Evolutionary conservation across 2,888 invertebrate species (phyloP), one percentile per base, ranked within the genome.

Genomic region (Drosophila prolongata): DNA sequence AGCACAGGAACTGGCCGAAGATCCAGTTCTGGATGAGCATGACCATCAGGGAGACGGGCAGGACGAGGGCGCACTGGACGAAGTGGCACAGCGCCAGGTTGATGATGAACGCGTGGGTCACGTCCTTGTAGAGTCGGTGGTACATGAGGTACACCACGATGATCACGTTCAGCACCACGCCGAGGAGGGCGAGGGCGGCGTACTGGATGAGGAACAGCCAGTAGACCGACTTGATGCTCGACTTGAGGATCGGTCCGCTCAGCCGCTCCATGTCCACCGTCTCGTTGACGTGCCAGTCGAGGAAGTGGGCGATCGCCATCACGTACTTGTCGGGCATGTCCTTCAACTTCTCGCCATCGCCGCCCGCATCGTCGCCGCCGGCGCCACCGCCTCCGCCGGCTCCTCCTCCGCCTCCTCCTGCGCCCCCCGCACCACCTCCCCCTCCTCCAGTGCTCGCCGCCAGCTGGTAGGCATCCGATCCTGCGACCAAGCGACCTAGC

Each of bases 11-110:
- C 79, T 95, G 94, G 8, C 96, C 96, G 79, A 95, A 94, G 69
- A 95, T 93, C 95, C 95, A 96, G 90, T 96, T 95, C 87, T 95
- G 94, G 66, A 95, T 93, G 42, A 96, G 92, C 80, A 95, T 93
- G 54, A 95, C 95, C 79, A 94, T 94, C 74, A 96, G 90, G 0
- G 95, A 94, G 8, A 95, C 93, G 13, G 96, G 96, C 79, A 96
- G 87, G n/a, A 95, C 95, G 64, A 95, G 90, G 16, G 94, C 91
- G 84, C 95, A 95, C 91, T 95, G 95, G 43, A 95, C 92, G 42
- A 95, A 91, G 89, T 95, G 95, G 78, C 95, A 94, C 56, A 95
- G 88, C 0, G 94, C 94, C 82, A 95, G 92, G 90, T 95, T 96
- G 68, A 95, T 93, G 47, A 96, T 92, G 89, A 95, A 95, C 70